Evolutionary conservation across 2,113 vertebrate species (phyloP).

Genomic region (Naja naja): DNA sequence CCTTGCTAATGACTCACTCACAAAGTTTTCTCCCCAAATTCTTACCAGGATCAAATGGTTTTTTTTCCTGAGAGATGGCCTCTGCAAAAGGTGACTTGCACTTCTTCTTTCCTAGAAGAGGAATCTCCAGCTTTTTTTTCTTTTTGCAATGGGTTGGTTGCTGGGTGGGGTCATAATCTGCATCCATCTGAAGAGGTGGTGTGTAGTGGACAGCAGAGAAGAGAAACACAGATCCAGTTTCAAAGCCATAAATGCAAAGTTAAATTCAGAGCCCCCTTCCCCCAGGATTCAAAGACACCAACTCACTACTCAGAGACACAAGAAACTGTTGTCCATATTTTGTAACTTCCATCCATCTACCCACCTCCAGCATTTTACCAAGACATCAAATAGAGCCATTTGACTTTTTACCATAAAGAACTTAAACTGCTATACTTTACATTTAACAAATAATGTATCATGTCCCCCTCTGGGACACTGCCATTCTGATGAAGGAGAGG

Average conservation of each 20-base stretch:
- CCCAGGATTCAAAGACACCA: no score
- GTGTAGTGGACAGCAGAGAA: neutral
- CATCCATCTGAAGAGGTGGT: conserved; percentile 80
- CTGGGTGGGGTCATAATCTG: conserved; percentile 80
- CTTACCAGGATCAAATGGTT: conserved; percentile 82
- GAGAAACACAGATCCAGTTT: neutral
- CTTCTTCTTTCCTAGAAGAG: conserved; percentile 75
- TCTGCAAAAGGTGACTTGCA: conserved; percentile 80
- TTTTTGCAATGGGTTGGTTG: conserved; percentile 42
- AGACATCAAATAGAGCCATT: neutral
- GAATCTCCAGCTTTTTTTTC: conserved; percentile 65
- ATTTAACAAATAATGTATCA: neutral
- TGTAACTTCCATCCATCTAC: neutral
- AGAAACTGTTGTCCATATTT: neutral
- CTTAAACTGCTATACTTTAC: neutral
- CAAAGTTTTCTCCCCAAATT: neutral
- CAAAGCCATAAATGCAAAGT: neutral
- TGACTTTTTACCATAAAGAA: neutral
- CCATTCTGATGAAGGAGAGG: no score
- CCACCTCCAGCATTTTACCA: neutral
- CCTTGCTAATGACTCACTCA: neutral
- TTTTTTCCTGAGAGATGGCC: conserved; percentile 72
- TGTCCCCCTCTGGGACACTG: no score
- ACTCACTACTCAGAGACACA: neutral
- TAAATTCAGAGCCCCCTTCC: neutral